Evolutionary conservation across 2,888 invertebrate genomes (phyloP).

Genomic region (Ganaspis brasiliensis): DNA sequence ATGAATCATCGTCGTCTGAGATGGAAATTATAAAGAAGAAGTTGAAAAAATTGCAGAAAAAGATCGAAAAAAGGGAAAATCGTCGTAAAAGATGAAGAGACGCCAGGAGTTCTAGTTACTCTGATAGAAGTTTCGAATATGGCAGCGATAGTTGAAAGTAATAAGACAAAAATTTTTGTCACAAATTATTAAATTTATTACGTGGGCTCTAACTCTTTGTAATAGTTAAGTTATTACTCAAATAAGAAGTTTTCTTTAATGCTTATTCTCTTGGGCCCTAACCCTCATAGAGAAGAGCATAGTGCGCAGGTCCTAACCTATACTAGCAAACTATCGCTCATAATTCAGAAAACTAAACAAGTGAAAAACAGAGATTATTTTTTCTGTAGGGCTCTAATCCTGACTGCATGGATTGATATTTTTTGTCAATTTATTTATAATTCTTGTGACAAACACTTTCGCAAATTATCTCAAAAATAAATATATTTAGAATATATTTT

Average conservation of each 20-base stretch:
- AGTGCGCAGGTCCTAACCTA: conserved; percentile 3
- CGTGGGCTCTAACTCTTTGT: not conserved
- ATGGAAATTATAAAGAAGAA: not conserved
- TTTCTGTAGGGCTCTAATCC: too few species aligned
- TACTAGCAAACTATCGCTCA: too few species aligned
- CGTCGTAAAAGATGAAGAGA: not conserved
- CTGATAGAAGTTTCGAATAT: not conserved
- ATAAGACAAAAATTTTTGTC: too few species aligned
- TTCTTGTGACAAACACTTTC: too few species aligned
- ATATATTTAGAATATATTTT: too few species aligned
- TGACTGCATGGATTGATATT: too few species aligned
- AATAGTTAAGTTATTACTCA: not conserved
- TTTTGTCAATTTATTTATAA: too few species aligned
- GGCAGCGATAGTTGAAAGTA: too few species aligned
- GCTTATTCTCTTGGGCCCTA: not conserved
- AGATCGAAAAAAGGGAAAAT: not conserved
- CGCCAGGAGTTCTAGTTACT: not conserved
- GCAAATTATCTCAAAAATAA: too few species aligned
- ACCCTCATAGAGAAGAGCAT: not conserved
- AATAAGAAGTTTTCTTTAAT: not conserved
- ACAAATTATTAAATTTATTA: too few species aligned
- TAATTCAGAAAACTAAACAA: too few species aligned
- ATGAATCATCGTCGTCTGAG: not conserved
- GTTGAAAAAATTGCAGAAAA: not conserved
- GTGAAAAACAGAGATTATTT: too few species aligned